Percentiles rank a stretch among this genome's conserved stretches.
Evolutionary conservation across 2,888 invertebrate species (phyloP).

Genomic region (Folsomia manolachei): DNA sequence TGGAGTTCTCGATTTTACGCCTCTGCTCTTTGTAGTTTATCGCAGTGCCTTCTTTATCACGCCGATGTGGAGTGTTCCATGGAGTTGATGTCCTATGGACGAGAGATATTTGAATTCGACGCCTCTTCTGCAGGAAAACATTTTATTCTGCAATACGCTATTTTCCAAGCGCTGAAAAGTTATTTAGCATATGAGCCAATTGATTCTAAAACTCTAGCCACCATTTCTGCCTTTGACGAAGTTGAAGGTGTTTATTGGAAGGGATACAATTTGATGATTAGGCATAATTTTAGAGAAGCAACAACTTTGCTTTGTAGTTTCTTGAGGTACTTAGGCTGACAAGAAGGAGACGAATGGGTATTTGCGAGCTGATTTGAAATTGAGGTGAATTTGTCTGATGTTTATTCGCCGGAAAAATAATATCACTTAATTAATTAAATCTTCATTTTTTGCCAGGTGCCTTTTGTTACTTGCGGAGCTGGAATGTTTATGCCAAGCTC

Average conservation of each 20-base stretch:
- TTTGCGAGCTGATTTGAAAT: constrained; percentile 40
- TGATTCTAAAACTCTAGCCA: constrained; percentile 29
- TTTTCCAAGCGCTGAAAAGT: constrained; percentile 29
- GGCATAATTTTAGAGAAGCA: background rate
- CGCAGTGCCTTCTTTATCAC: constrained; percentile 29
- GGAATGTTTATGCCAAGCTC: constrained; percentile 35
- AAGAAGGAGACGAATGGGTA: constrained; percentile 21
- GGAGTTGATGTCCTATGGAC: constrained; percentile 39
- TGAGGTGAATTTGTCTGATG: constrained; percentile 21
- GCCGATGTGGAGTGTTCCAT: constrained; percentile 33
- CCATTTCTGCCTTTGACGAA: constrained; percentile 31
- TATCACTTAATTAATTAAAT: background rate
- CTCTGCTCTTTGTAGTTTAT: constrained; percentile 35
- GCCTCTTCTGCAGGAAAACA: constrained; percentile 39
- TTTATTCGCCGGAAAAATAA: background rate
- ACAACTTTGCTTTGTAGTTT: no score
- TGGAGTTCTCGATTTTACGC: constrained; percentile 38
- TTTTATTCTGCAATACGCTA: constrained; percentile 35
- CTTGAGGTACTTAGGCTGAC: background rate
- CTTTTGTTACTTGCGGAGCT: constrained; percentile 42
- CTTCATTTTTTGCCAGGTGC: constrained; percentile 26
- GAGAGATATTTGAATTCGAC: constrained; percentile 32
- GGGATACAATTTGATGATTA: background rate
- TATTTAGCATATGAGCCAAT: constrained; percentile 37
- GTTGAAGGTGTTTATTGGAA: constrained; percentile 42